These are phyloP conservation scores for Psix sp. DNA, from an alignment of 1,140 invertebrate species.

Conservation along the genomic window DNA sequence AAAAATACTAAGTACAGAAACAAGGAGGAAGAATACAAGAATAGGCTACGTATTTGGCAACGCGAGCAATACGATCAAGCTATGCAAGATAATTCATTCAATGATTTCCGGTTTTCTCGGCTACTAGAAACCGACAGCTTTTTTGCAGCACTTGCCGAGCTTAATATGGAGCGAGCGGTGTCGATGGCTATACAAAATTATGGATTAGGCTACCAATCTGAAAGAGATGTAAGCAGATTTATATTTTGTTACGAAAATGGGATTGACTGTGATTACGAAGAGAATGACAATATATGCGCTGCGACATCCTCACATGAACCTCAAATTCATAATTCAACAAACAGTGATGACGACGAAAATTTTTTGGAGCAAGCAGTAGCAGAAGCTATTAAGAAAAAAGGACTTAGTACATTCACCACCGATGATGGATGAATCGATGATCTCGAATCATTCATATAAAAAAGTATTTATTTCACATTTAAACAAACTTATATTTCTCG, in stretches of 20 bases:
- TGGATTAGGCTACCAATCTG: slow-evolving; percentile 68
- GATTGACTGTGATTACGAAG: background rate
- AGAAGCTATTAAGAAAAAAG: slow-evolving; percentile 84
- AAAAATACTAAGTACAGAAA: slow-evolving; percentile 8
- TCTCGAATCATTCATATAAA: no score
- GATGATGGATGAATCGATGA: slow-evolving; percentile 71
- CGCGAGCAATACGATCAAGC: slow-evolving; percentile 83
- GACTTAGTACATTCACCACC: slow-evolving; percentile 78
- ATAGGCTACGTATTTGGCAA: slow-evolving; percentile 80
- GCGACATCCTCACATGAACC: background rate
- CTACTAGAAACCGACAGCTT: slow-evolving; percentile 66
- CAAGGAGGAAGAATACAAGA: slow-evolving; percentile 58
- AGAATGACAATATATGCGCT: background rate
- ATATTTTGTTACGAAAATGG: no score
- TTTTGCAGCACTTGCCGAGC: slow-evolving; percentile 71
- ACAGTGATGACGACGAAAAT: slow-evolving; percentile 63
- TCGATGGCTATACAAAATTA: slow-evolving; percentile 79
- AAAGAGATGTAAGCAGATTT: no score
- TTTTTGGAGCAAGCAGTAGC: slow-evolving; percentile 80
- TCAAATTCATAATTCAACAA: no score
- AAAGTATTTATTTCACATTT: no score
- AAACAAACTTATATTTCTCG: no score
- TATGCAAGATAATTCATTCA: slow-evolving; percentile 85
- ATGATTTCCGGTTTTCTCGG: slow-evolving; percentile 79
- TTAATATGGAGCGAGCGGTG: slow-evolving; percentile 78